Evolutionary conservation across 1,140 invertebrate genomes (phyloP), one percentile per base, ranked within the genome.

Genomic region (Bombus confusus): DNA sequence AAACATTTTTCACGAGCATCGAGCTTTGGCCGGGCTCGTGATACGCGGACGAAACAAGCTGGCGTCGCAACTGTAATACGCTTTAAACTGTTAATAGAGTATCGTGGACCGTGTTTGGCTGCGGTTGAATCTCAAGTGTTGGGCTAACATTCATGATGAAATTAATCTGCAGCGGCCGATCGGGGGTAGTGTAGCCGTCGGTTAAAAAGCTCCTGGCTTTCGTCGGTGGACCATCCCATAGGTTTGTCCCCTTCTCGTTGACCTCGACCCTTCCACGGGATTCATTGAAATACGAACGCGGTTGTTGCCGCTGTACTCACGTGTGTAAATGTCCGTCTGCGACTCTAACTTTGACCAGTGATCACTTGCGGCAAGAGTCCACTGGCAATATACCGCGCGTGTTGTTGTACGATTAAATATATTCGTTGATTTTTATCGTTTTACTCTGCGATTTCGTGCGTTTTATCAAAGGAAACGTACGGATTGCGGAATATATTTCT

Each of bases 111-210:
- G 92, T 95, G 94, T 94, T 95, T 94, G 93, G 92, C 93, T 89
- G 91, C 90, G 93, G 91, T 87, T 91, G 92, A 90, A 93, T 94
- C 92, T 95, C 94, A 93, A 95, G 95, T 95, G 94, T 95, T 95
- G 92, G 91, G 92, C 94, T 93, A 95, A 95, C 94, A 95, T 94
- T 93, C 91, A 94, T 95, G 94, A 95, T 94, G 93, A 94, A 95
- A 95, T 95, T 95, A 95, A 95, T 95, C 94, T 95, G 84, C 25
- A 86, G 76, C 84, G 85, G 83, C 73, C 86, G 85, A 88, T 88
- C 83, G 88, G 88, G 87, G 86, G 87, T 87, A 87, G 89, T 83
- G 79, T 80, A 72, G 80, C 86, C 80, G 84, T 79, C 90, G 88
- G 88, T 90, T 91, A 90, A 93, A 93, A 93, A 93, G 90, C 91